Base-by-base conservation (phyloP, 2,888 invertebrate species). In the Sminthurinus aureus region DNA sequence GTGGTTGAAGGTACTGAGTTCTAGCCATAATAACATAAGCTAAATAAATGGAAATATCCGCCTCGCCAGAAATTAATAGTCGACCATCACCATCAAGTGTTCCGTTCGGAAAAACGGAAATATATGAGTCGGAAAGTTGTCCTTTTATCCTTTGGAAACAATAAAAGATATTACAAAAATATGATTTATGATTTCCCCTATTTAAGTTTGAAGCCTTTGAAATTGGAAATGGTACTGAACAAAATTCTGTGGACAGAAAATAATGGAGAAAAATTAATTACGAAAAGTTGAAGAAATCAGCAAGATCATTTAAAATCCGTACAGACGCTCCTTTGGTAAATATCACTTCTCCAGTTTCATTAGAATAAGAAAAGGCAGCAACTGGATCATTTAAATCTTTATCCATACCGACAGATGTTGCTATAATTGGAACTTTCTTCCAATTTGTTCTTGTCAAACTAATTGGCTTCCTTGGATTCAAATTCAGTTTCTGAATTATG, bases 1-100 rank as follows among this genome's bases (percentile, higher is more conserved):
- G n/a, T 50, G 76, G 51, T 20, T 76, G 76, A 2, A 76, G 51
- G 6, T 50, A 20, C 8, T 52, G 76, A 50, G 6, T 76, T 52
- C 38, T 38, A 18, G 15, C 51, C 8, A 18, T 51, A 15, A 18
- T 50, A n/a, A 50, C 15, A 51, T 76, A 76, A 20, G 76, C 20
- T 20, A 76, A 76, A 51, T 50, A 76, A 76, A 76, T 76, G 15
- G 76, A 76, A 18, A 76, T 9, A 22, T 76, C 76, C 18, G 76
- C 76, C 20, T 20, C 12, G 1, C 76, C 76, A 13, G 18, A 18
- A 13, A 76, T 20, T 18, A 76, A n/a, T 15, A 51, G n/a, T 76
- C 51, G n/a, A 3, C 76, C 76, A 4, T 76, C 76, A 8, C 76
- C 76, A 51, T 52, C 76, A 11, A 76, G 24, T 24, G 73, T 73